Base-by-base conservation (phyloP, 2,888 invertebrate species). In the Anoncus sp. region DNA sequence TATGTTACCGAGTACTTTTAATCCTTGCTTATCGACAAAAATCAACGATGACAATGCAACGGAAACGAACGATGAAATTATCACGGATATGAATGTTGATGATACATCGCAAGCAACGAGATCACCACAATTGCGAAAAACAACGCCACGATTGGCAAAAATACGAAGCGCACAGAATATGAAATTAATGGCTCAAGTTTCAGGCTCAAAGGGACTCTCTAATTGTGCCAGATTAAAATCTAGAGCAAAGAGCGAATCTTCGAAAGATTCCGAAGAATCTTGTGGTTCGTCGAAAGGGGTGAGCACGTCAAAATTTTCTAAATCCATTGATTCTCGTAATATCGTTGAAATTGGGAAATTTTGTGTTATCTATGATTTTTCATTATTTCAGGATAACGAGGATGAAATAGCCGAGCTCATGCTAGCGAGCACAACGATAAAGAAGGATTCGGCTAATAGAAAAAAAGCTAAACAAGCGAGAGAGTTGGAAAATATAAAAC, bases 361-460 rank as follows among this genome's bases (percentile, higher is more conserved):
- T n/a, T 22, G 3, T 14, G 9, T 1, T 3, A 31, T 9, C 3
- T 10, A 16, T 1, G 2, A 5, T 16, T 66, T 24, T 43, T 65
- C 1, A 12, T 60, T 18, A 45, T 78, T 75, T 4, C 47, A 92
- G 92, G 94, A 94, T 84, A 93, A 93, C 85, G 92, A 92, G 82
- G 93, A 93, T 69, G 93, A 94, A 87, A 92, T 94, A 63, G 93
- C 93, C 74, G 93, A 93, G 55, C 88, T 94, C 66, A 93, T 94
- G 93, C 89, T 92, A 60, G 94, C 94, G 14, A 92, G 92, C 85
- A 92, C 92, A 0, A 93, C 92, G 20, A 91, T 93, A 45, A 92
- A 92, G 84, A 91, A 88, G 80, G 89, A 87, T 80, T 87, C 84
- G 16, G 65, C 87, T 12, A 90, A 84, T 72, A 92, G 93, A 69